Evolutionary conservation across 2,797 vertebrate species (phyloP).

Genomic region (Centropyge bicolor): DNA sequence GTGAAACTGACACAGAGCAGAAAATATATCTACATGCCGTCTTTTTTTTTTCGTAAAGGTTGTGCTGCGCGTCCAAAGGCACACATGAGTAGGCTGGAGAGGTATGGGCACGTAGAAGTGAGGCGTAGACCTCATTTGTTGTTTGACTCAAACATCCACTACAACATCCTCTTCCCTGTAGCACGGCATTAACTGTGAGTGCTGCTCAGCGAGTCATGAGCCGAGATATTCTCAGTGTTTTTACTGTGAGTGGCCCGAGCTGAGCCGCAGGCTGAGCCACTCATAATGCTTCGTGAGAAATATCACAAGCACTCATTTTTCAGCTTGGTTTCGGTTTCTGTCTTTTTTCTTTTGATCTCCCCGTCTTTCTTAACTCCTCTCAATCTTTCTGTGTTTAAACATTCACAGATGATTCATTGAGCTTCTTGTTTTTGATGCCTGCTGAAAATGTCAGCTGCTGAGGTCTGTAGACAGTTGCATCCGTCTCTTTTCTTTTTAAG

Average conservation of each 20-base stretch:
- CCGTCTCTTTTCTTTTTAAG: background rate
- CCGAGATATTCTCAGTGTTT: slow-evolving; percentile 40
- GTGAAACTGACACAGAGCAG: slow-evolving; percentile 57
- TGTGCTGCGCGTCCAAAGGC: slow-evolving; percentile 29
- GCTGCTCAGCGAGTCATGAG: slow-evolving; percentile 54
- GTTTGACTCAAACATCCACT: slow-evolving; percentile 58
- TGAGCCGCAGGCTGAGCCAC: slow-evolving; percentile 23
- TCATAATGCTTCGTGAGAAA: slow-evolving; percentile 53
- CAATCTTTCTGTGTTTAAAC: slow-evolving; percentile 31
- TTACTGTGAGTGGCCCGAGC: slow-evolving; percentile 37
- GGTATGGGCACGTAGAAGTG: slow-evolving; percentile 29
- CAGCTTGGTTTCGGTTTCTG: slow-evolving; percentile 50
- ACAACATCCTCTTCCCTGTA: slow-evolving; percentile 17
- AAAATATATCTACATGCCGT: slow-evolving; percentile 29
- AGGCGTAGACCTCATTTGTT: slow-evolving; percentile 45
- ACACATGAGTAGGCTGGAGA: slow-evolving; percentile 46
- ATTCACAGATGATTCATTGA: slow-evolving; percentile 63
- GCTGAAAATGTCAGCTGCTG: slow-evolving; percentile 50
- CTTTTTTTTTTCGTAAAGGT: slow-evolving; percentile 22
- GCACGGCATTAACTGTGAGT: slow-evolving; percentile 18
- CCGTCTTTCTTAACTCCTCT: slow-evolving; percentile 15
- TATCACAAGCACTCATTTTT: slow-evolving; percentile 33
- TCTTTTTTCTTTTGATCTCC: slow-evolving; percentile 41
- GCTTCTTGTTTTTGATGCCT: slow-evolving; percentile 37
- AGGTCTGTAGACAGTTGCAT: background rate